Percentiles rank a stretch among this genome's conserved stretches.
Conservation (phyloP, 2,888 invertebrate species). For the Andrena chrysosceles region DNA sequence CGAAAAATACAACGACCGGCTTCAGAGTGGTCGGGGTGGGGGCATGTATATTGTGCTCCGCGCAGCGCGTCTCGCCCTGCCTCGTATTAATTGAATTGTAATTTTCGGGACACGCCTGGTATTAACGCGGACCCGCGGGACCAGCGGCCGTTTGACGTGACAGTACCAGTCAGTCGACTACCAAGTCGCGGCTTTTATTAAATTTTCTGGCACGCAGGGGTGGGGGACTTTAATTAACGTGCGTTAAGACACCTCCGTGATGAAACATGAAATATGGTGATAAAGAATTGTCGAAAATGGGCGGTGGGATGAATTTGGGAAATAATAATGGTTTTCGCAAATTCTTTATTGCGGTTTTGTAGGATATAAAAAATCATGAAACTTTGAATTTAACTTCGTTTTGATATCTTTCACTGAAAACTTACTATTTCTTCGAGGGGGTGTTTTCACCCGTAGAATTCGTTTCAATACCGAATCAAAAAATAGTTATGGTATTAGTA, state of each 20-base stretch:
- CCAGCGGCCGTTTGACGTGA: conserved; percentile 21
- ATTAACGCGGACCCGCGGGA: conserved; percentile 26
- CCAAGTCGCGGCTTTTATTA: conserved; percentile 38
- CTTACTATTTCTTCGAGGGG: too few species aligned
- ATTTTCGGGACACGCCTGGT: conserved; percentile 30
- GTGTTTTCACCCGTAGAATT: too few species aligned
- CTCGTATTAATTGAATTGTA: conserved; percentile 60
- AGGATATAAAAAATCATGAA: too few species aligned
- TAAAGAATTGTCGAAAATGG: not conserved
- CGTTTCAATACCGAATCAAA: too few species aligned
- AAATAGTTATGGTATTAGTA: too few species aligned
- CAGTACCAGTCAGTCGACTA: conserved; percentile 11
- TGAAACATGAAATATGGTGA: conserved; percentile 1
- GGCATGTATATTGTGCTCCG: conserved; percentile 29
- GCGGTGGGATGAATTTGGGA: too few species aligned
- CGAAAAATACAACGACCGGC: conserved; percentile 57
- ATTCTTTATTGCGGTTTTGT: too few species aligned
- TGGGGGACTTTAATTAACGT: conserved; percentile 18
- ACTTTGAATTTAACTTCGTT: too few species aligned
- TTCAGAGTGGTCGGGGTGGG: not conserved
- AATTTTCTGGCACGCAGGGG: conserved; percentile 20
- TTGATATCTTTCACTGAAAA: too few species aligned
- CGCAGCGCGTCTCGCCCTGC: not conserved
- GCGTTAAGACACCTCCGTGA: conserved; percentile 7
- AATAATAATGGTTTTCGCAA: too few species aligned